Evolutionary conservation across 2,797 vertebrate species (phyloP), one percentile per base, ranked within the genome.

Genomic region (Rhabdomys pumilio): DNA sequence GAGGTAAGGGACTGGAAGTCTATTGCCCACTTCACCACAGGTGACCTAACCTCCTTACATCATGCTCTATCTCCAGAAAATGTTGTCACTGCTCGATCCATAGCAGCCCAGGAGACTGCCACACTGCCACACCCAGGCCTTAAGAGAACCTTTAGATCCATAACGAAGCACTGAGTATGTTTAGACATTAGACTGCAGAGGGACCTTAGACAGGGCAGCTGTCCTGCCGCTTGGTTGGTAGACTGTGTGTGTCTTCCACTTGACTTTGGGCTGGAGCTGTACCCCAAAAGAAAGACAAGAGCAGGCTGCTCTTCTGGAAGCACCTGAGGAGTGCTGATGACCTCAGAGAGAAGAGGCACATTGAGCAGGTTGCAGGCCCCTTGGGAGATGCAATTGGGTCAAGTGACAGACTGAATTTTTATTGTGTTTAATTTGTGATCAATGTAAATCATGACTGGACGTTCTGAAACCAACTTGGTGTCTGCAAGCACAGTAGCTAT

Each of bases 381-480:
- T 86, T 77, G 31, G 63, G 12, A 50, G 55, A 59, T 89, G 22
- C 83, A 41, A 93, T 97, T 34, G 91, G 20, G 69, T 79, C 26
- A n/a, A 93, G 10, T 14, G 50, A 4, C 19, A 94, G 59, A 72
- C 96, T 82, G 53, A 63, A 13, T 67, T 96, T 96, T 95, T 91
- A 47, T 94, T 89, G n/a, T 80, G 55, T 59, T 97, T 93, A 65
- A 91, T 94, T 94, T 94, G 53, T 90, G 77, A 93, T 67, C 34
- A 1, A 76, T 96, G 69, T 83, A 90, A 84, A 94, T 86, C 84
- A 59, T 0, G 69, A 26, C 11, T 0, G 0, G 24, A 69, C 67
- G 24, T 0, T 0, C 24, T 44, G 24, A 73, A 86, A 88, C 50
- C 76, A 8, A 1, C 84, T 96, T 20, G 61, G 80, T 14, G 47